Percentiles rank a stretch among this genome's conserved stretches.
These are phyloP conservation scores for Sinelater perroti DNA, from an alignment of 2,888 invertebrate genomes.

Conservation along the genomic window DNA sequence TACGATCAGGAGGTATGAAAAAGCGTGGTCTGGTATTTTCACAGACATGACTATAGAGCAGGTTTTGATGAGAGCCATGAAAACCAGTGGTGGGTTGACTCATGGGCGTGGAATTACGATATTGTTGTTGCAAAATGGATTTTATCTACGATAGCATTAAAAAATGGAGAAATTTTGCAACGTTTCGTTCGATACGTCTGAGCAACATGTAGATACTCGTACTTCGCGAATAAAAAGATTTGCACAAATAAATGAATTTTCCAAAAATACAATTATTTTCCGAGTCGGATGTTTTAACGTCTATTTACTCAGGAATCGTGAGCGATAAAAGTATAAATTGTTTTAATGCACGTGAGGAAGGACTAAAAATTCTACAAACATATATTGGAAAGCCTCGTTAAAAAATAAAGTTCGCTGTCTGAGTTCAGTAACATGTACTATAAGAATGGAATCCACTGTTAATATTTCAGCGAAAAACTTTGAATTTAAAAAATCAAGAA, in stretches of 20 bases:
- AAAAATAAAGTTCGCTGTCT: too few species aligned
- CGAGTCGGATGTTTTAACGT: too few species aligned
- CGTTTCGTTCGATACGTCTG: constrained; percentile 37
- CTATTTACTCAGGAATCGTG: too few species aligned
- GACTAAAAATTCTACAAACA: too few species aligned
- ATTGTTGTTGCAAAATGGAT: constrained; percentile 43
- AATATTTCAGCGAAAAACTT: too few species aligned
- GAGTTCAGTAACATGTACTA: too few species aligned
- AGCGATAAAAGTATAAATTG: too few species aligned
- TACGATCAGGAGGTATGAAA: constrained; percentile 30
- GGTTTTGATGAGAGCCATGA: constrained; percentile 48
- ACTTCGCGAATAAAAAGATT: constrained; percentile 44
- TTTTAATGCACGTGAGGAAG: too few species aligned
- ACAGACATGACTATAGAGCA: constrained; percentile 53
- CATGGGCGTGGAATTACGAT: constrained; percentile 42
- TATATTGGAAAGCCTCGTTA: too few species aligned
- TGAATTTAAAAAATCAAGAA: too few species aligned
- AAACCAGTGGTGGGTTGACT: constrained; percentile 47
- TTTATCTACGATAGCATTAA: constrained; percentile 37
- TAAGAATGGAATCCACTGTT: too few species aligned
- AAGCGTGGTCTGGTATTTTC: constrained; percentile 45
- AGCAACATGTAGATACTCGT: constrained; percentile 48
- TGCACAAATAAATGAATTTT: constrained; percentile 41
- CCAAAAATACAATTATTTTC: too few species aligned
- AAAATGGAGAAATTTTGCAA: constrained; percentile 42